Evolutionary conservation across 2,113 vertebrate species (phyloP), one percentile per base, ranked within the genome.

Genomic region (Paradoxurus hermaphroditus): DNA sequence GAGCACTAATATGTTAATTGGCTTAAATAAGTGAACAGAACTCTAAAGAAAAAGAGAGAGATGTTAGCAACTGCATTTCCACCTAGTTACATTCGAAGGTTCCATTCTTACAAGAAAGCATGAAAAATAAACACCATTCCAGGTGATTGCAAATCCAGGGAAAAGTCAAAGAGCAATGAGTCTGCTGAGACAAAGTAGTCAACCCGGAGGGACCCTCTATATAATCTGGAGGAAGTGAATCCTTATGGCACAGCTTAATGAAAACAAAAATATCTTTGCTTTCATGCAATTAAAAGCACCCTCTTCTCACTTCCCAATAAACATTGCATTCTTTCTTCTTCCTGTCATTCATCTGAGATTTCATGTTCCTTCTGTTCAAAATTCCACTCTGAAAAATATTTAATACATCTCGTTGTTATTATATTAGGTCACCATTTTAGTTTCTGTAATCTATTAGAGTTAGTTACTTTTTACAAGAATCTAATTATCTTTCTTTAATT

Each of bases 1-100:
- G 73, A 97, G 90, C 98, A 98, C 98, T 94, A 98, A 97, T 98
- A 91, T 98, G 98, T 98, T 98, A 98, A 98, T 96, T 98, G 97
- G 97, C 97, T 98, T 98, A 98, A 98, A 97, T 99, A 98, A 99
- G 98, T 99, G 98, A 98, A 98, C 49, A 98, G 93, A 96, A 96
- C 91, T 95, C 73, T 91, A 97, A 59, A 23, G 21, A 9, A 59
- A 59, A 23, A 59, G 56, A 59, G 6, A 59, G 56, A 59, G 21
- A 59, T 59, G 3, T 59, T 25, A 90, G 15, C 3, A 27, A 77
- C 8, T 4, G 12, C 27, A 23, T 1, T 4, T 63, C 19, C 63
- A n/a, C 3, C 9, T 63, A 49, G 0, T 36, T 70, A 9, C 27
- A n/a, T 21, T 70, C 6, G 70, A 53, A 34, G 11, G 10, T 67